phyloP scores from a whole-genome alignment of 2,888 invertebrate species.

The Melangyna quadrimaculata region DNA sequence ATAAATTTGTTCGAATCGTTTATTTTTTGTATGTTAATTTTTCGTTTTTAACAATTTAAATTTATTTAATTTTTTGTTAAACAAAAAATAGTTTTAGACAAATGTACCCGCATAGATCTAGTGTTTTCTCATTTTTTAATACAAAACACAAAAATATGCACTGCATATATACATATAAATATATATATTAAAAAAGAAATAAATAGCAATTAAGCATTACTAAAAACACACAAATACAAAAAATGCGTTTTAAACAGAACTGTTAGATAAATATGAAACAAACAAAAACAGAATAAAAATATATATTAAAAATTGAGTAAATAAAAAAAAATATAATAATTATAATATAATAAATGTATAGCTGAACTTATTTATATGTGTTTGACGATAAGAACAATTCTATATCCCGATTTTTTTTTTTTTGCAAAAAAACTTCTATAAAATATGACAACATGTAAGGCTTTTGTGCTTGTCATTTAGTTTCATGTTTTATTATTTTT shows the following conservation, averaged over 20 bases:
- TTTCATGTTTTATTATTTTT: background rate
- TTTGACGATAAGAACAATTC: slow-evolving; percentile 30
- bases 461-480: slow-evolving; percentile 4
- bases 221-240: slow-evolving; percentile 9
- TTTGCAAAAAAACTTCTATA: background rate
- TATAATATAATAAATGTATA: slow-evolving; percentile 41
- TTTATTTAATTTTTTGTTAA: background rate
- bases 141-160: slow-evolving; percentile 52
- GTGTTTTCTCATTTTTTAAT: slow-evolving; percentile 34
- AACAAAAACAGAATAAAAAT: background rate
- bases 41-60: background rate
- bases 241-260: slow-evolving; percentile 39
- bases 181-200: background rate
- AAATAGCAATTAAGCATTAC: slow-evolving; percentile 33
- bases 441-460: background rate
- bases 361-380: slow-evolving; percentile 39
- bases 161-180: slow-evolving; percentile 27
- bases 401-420: slow-evolving; percentile 2
- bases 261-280: slow-evolving; percentile 50
- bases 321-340: background rate
- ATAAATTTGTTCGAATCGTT: background rate
- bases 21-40: background rate
- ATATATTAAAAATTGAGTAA: slow-evolving; percentile 19
- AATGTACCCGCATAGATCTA: slow-evolving; percentile 35
- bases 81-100: slow-evolving; percentile 7